Conservation (phyloP, 1,140 invertebrate species). For the Drosophila tropicalis region DNA sequence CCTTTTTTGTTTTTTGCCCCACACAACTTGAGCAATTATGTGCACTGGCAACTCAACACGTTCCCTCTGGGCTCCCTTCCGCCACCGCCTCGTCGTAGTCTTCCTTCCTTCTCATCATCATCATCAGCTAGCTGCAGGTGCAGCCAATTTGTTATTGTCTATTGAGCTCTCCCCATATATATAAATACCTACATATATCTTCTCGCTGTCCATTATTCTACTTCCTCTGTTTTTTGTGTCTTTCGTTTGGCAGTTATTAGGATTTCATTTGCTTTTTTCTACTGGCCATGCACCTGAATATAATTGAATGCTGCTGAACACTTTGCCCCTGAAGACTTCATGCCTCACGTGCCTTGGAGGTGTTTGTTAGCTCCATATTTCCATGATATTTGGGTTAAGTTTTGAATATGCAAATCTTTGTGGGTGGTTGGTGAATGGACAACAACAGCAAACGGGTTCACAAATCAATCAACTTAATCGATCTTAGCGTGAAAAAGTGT, state of each 20-base stretch:
- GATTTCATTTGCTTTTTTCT: slow-evolving; percentile 26
- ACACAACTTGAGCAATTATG: slow-evolving; percentile 43
- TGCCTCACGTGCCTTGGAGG: not conserved
- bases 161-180: not conserved
- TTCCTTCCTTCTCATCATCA: too few relatives aligned
- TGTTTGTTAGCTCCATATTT: slow-evolving; percentile 11
- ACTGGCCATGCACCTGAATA: slow-evolving; percentile 29
- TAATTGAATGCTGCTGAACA: slow-evolving; percentile 14
- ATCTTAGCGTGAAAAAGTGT: not conserved
- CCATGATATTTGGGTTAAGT: not conserved
- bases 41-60: slow-evolving; percentile 14
- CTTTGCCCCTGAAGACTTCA: not conserved
- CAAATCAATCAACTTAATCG: slow-evolving; percentile 2
- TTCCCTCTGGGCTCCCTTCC: not conserved
- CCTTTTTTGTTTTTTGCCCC: slow-evolving; percentile 35
- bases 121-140: slow-evolving; percentile 50
- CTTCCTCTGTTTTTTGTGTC: slow-evolving; percentile 15
- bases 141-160: slow-evolving; percentile 39
- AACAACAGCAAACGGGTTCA: not conserved
- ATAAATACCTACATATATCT: slow-evolving; percentile 4
- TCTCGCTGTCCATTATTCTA: slow-evolving; percentile 3
- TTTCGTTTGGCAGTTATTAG: slow-evolving; percentile 27
- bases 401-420: slow-evolving; percentile 10
- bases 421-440: slow-evolving; percentile 13
- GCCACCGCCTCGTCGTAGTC: too few relatives aligned